Base-by-base conservation (phyloP, 2,113 vertebrate species). In the Glaucomys volans region DNA sequence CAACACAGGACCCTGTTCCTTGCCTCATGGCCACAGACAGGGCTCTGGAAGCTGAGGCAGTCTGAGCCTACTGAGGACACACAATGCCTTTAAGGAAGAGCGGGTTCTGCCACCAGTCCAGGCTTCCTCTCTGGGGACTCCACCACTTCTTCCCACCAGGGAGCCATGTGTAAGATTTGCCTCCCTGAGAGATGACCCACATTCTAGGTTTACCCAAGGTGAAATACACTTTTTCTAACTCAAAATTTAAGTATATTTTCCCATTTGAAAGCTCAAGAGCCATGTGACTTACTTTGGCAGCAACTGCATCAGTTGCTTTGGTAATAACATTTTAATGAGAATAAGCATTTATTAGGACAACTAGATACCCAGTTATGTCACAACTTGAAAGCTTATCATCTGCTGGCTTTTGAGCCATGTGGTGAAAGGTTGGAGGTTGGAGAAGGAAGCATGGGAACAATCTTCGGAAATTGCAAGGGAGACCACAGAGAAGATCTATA, bases 291-390 rank as follows among this genome's bases (percentile, higher is more conserved):
- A 71, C 76, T 24, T 54, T 54, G 79, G 62, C 62, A 82, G 69
- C 2, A 44, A 54, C 14, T 86, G 20, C 42, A 57, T 79, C 62
- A 72, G 50, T 8, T 2, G 54, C 64, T 90, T 67, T 83, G 79
- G 93, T n/a, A 95, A 64, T 44, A 89, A 72, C 93, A 80, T 87
- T 95, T 66, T 90, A 95, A 85, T 59, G 47, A 96, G 32, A 94
- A 83, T 71, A 69, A 81, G 82, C 4, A 42, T 74, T 22, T 79
- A 91, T 54, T 82, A 67, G 71, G 69, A 94, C 94, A 90, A 84
- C 42, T 3, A 77, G 71, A 66, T 14, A 77, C 11, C 54, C 62
- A 30, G 24, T 83, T 88, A 50, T 42, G 62, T 71, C 37, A 37
- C 1, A 71, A 54, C 69, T 59, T 79, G 40, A 84, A 40, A 94